Evolutionary conservation across 2,888 invertebrate species (phyloP), one percentile per base, ranked within the genome.

Genomic region (Luperina testacea): DNA sequence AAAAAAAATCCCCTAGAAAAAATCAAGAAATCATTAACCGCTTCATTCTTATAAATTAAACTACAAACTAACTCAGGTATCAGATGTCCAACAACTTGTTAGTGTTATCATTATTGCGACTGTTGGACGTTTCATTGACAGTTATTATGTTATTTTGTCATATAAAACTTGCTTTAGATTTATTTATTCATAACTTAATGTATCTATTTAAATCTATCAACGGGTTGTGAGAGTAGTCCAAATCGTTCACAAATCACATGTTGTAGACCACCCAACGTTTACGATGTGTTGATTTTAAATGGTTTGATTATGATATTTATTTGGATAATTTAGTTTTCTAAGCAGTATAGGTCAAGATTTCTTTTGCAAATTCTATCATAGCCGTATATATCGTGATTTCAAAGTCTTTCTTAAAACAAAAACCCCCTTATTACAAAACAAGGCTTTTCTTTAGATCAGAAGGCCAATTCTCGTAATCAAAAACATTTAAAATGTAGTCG

Each of bases 31-130:
- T 20, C 2, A 3, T 3, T 11, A 45, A 65, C 2, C 76, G 80
- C 81, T 68, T 0, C 2, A 15, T 24, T 61, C 87, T 84, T 77
- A 57, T 90, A 20, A 82, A 82, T 91, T 92, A 82, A 7, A 89
- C 90, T 83, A 87, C 76, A 85, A 68, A 53, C 79, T 77, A 88
- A 90, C 89, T 77, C 84, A 90, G 90, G 92, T 95, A 94, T 95
- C 94, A 90, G 88, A 94, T 95, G 90, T 92, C 94, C 86, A 91
- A 92, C 93, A 92, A 93, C 91, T 91, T 92, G 92, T 94, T 91
- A 89, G 90, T 91, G 90, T 91, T 94, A 93, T 93, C 91, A 92
- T 92, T 93, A 93, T 91, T 92, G 92, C 91, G 92, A 92, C 89
- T 92, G 90, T 87, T 88, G 87, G 91, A 92, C 91, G 90, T 92